phyloP scores from a whole-genome alignment of 2,888 invertebrate species.

The Ditula angustiorana region DNA sequence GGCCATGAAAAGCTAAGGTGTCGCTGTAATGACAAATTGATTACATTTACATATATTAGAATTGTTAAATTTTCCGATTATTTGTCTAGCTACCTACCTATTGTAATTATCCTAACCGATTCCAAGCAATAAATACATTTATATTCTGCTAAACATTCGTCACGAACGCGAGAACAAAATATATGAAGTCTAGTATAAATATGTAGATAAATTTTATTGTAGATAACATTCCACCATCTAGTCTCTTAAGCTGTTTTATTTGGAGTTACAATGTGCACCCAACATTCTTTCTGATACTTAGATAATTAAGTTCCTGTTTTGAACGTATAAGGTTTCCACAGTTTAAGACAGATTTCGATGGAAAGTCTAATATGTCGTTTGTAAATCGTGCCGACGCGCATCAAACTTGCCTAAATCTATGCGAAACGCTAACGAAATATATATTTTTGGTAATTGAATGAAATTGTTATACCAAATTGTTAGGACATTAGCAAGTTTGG shows the following conservation, averaged over 20 bases:
- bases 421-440: too few relatives aligned
- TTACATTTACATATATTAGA: neutral
- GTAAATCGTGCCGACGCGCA: too few relatives aligned
- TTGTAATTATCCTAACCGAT: constrained; percentile 6
- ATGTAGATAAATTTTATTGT: constrained; percentile 55
- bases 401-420: too few relatives aligned
- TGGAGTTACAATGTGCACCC: constrained; percentile 31
- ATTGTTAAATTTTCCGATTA: neutral
- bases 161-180: constrained; percentile 21
- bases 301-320: constrained; percentile 44
- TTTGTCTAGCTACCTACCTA: neutral
- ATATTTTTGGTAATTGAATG: too few relatives aligned
- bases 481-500: too few relatives aligned
- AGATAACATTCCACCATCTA: constrained; percentile 79
- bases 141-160: constrained; percentile 17
- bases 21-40: neutral
- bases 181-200: constrained; percentile 30
- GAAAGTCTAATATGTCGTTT: constrained; percentile 40
- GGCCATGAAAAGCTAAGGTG: neutral
- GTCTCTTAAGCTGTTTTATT: constrained; percentile 66
- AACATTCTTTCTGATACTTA: constrained; percentile 31
- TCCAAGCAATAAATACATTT: constrained; percentile 10
- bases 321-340: constrained; percentile 16
- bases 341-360: constrained; percentile 34
- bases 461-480: too few relatives aligned